Evolutionary conservation across 2,797 vertebrate species (phyloP).

Genomic region (Phoebastria nigripes): DNA sequence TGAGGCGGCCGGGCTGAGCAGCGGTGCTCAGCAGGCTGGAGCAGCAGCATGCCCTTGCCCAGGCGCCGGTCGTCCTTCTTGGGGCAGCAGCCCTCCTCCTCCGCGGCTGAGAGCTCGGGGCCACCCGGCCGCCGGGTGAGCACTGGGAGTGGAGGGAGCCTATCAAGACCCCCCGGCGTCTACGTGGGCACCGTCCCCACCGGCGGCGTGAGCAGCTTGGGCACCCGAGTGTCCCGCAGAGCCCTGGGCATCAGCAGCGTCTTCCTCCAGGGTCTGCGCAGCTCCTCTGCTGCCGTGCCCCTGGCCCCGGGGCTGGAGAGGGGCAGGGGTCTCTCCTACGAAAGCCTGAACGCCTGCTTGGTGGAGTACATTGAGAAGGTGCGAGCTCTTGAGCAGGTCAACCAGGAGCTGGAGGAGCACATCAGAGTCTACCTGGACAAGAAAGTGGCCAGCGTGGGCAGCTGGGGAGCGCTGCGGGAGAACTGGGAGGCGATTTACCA

Average conservation of each 20-base stretch:
- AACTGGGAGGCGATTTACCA: constrained; percentile 90
- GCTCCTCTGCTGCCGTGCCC: constrained; percentile 75
- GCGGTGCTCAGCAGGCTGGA: neutral
- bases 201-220: constrained; percentile 74
- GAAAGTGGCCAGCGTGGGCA: constrained; percentile 78
- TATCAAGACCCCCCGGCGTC: constrained; percentile 69
- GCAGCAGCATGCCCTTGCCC: constrained; percentile 83
- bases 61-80: constrained; percentile 84
- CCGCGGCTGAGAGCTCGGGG: constrained; percentile 60
- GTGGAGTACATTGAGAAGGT: constrained; percentile 93
- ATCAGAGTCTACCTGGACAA: constrained; percentile 86
- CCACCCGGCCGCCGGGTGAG: constrained; percentile 64
- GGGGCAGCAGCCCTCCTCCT: constrained; percentile 76
- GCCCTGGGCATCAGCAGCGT: constrained; percentile 93
- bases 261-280: constrained; percentile 88
- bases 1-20: constrained; percentile 49
- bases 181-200: constrained; percentile 76
- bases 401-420: constrained; percentile 89
- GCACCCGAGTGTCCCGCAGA: constrained; percentile 85
- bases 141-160: constrained; percentile 1
- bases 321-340: constrained; percentile 54
- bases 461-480: constrained; percentile 81
- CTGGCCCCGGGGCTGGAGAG: constrained; percentile 70
- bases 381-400: constrained; percentile 85
- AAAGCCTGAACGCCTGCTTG: constrained; percentile 83